Evolutionary conservation across 2,888 invertebrate genomes (phyloP).

Genomic region (Netelia melanura): DNA sequence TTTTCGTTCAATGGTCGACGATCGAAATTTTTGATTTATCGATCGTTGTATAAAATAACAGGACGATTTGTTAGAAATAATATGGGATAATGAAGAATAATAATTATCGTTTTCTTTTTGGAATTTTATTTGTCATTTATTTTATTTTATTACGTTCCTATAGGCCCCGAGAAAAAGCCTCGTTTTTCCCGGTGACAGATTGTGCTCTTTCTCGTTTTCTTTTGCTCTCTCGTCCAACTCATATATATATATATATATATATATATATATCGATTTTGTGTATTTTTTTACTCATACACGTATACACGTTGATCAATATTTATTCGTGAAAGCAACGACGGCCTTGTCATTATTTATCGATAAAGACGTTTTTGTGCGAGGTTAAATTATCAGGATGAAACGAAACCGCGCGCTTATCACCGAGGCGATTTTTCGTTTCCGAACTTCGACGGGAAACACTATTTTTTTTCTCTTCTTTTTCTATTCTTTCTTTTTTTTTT

Average conservation of each 20-base stretch:
- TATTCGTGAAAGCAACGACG: slow-evolving; percentile 37
- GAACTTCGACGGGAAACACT: slow-evolving; percentile 26
- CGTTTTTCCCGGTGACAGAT: slow-evolving; percentile 19
- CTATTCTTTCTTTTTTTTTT: slow-evolving; percentile 17
- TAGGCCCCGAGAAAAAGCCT: slow-evolving; percentile 34
- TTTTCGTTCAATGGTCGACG: neutral
- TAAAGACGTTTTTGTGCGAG: slow-evolving; percentile 48
- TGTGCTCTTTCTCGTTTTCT: slow-evolving; percentile 13
- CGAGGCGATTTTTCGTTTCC: slow-evolving; percentile 4
- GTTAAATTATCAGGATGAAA: slow-evolving; percentile 13
- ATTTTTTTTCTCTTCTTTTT: neutral
- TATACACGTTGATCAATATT: slow-evolving; percentile 52
- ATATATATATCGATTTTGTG: slow-evolving; percentile 43
- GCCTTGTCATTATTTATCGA: slow-evolving; percentile 33
- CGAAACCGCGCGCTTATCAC: neutral
- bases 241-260: slow-evolving; percentile 42
- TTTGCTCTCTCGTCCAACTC: slow-evolving; percentile 17
- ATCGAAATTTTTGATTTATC: neutral
- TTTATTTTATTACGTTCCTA: slow-evolving; percentile 41
- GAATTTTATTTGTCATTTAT: slow-evolving; percentile 3
- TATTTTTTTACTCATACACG: slow-evolving; percentile 34
- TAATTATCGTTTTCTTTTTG: neutral
- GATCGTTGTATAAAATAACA: neutral
- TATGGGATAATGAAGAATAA: neutral
- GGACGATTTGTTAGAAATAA: neutral